These are phyloP conservation scores for Trogon melanurus DNA, from an alignment of 2,113 vertebrate species.

Conservation along the genomic window DNA sequence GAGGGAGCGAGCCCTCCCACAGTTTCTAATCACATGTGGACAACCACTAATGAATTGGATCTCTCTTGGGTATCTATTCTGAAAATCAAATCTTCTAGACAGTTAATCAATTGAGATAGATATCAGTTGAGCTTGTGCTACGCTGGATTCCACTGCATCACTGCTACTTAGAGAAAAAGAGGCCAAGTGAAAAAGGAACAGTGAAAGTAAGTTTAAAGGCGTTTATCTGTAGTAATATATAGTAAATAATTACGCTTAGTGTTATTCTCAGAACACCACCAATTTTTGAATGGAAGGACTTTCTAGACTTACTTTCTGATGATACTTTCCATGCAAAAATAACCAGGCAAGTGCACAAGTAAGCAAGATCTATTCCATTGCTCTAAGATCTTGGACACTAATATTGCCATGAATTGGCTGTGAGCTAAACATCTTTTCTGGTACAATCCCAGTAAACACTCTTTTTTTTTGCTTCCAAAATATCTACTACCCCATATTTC, in stretches of 20 bases:
- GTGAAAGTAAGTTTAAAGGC: background rate
- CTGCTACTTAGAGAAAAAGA: background rate
- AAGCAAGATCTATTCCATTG: background rate
- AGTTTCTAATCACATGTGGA: slow-evolving; percentile 57
- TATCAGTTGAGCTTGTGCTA: slow-evolving; percentile 21
- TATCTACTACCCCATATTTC: background rate
- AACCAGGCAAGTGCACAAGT: background rate
- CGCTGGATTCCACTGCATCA: background rate
- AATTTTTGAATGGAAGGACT: background rate
- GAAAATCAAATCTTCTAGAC: slow-evolving; percentile 59
- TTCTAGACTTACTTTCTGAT: background rate
- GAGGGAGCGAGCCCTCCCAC: slow-evolving; percentile 36
- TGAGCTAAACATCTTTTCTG: slow-evolving; percentile 7
- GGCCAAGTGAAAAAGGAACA: background rate
- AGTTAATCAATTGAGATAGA: slow-evolving; percentile 70
- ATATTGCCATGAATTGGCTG: background rate
- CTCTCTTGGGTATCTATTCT: slow-evolving; percentile 43
- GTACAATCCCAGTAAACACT: background rate
- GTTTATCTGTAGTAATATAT: background rate
- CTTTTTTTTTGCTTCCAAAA: background rate
- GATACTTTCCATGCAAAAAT: background rate
- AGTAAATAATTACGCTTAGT: background rate
- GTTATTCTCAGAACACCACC: background rate
- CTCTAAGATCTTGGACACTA: background rate
- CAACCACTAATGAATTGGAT: slow-evolving; percentile 63